Evolutionary conservation across 2,797 vertebrate species (phyloP).

Genomic region (Bradypodion ventrale): DNA sequence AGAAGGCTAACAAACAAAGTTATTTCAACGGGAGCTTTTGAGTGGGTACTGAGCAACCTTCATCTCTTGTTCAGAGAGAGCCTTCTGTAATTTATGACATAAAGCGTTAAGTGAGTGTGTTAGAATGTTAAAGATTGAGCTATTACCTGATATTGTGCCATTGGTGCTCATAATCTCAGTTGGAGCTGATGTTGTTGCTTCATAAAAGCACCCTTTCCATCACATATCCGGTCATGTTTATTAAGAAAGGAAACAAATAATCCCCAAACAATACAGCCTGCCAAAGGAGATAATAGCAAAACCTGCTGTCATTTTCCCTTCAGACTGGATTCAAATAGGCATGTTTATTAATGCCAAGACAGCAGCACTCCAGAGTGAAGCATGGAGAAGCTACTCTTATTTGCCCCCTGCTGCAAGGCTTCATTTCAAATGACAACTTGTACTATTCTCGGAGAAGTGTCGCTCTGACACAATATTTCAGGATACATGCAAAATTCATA

Average conservation of each 20-base stretch:
- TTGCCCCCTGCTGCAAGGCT: slow-evolving; percentile 34
- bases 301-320: background rate
- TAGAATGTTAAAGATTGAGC: background rate
- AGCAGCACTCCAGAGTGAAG: slow-evolving; percentile 17
- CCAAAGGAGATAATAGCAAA: slow-evolving; percentile 26
- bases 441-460: slow-evolving; percentile 37
- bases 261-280: background rate
- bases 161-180: background rate
- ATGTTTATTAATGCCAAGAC: slow-evolving; percentile 23
- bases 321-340: slow-evolving; percentile 13
- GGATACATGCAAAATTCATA: slow-evolving; percentile 22
- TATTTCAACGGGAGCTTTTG: no score
- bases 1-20: no score
- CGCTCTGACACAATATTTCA: slow-evolving; percentile 11
- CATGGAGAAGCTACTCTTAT: slow-evolving; percentile 9
- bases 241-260: background rate
- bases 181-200: background rate
- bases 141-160: background rate
- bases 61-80: background rate
- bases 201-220: background rate
- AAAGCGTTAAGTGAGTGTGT: background rate
- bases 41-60: no score
- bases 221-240: background rate
- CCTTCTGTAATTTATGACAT: background rate
- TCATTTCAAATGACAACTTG: slow-evolving; percentile 15